phyloP scores from a whole-genome alignment of 92 coral and sea anemone genomes.

The Palythoa heliodiscus region DNA sequence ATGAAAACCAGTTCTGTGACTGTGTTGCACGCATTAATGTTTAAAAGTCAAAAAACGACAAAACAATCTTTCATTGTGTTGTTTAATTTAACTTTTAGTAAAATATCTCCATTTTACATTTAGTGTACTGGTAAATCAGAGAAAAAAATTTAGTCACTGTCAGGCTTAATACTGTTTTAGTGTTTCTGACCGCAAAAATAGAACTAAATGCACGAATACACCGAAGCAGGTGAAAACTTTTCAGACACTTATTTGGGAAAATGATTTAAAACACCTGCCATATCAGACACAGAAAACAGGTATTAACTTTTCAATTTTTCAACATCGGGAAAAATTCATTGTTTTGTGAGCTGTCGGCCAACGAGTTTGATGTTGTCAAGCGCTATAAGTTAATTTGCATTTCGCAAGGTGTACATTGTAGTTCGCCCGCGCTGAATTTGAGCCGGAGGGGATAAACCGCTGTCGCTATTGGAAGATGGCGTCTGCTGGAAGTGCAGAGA shows the following conservation, averaged over 20 bases:
- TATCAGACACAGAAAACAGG: slow-evolving; percentile 41
- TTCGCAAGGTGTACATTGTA: not conserved
- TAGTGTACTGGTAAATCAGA: no score
- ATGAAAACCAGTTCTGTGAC: not conserved
- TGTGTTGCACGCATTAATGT: slow-evolving; percentile 10
- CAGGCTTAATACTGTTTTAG: not conserved
- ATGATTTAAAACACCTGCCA: slow-evolving; percentile 39
- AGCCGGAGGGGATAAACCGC: slow-evolving; percentile 38
- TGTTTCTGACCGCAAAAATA: not conserved
- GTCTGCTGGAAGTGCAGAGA: not conserved
- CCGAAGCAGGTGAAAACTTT: not conserved
- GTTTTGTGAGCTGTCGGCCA: not conserved
- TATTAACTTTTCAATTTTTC: slow-evolving; percentile 18
- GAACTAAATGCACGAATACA: not conserved
- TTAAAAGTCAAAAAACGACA: not conserved
- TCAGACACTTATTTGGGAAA: slow-evolving; percentile 27
- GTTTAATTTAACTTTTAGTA: not conserved
- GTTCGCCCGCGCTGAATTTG: not conserved
- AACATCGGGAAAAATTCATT: not conserved
- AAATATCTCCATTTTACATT: not conserved
- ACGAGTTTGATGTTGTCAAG: slow-evolving; percentile 27
- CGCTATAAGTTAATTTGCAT: slow-evolving; percentile 25
- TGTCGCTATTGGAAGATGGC: slow-evolving; percentile 7
- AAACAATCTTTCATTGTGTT: not conserved
- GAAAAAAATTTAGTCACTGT: no score